A percentile compares a stretch with the other conserved stretches of the same genome.
Evolutionary conservation across 2,113 vertebrate species (phyloP).

Genomic region (Rafetus swinhoei): DNA sequence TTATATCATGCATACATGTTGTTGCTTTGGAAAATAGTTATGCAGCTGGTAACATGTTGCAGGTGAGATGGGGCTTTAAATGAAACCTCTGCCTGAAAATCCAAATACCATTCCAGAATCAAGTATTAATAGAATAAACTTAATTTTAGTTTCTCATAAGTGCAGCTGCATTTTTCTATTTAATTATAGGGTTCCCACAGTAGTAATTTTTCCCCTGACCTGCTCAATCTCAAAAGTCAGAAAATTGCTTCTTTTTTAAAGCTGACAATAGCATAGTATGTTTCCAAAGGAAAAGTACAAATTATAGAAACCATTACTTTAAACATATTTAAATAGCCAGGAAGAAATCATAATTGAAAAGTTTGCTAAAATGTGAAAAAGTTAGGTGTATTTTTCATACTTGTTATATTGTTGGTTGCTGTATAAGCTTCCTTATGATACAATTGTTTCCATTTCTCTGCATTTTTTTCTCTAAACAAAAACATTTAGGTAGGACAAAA

Average conservation of each 20-base stretch:
- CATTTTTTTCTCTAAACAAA: constrained; percentile 16
- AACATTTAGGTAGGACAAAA: constrained; percentile 36
- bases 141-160: constrained; percentile 82
- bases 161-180: constrained; percentile 84
- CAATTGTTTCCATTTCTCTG: not conserved
- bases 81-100: constrained; percentile 60
- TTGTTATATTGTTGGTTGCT: constrained; percentile 41
- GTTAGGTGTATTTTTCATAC: constrained; percentile 52
- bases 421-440: constrained; percentile 28
- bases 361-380: constrained; percentile 75
- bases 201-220: constrained; percentile 85
- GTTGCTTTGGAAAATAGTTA: constrained; percentile 25
- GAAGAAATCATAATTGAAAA: constrained; percentile 82
- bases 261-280: constrained; percentile 88
- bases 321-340: constrained; percentile 81
- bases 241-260: constrained; percentile 89
- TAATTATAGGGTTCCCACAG: constrained; percentile 84
- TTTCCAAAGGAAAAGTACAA: constrained; percentile 84
- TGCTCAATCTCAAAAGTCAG: constrained; percentile 86
- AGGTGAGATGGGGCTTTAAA: constrained; percentile 22
- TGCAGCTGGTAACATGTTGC: not conserved
- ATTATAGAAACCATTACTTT: constrained; percentile 86
- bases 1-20: not conserved
- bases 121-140: constrained; percentile 86
- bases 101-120: constrained; percentile 67